Base-by-base conservation (phyloP, 2,888 invertebrate genomes). In the Drosophila affinis region DNA sequence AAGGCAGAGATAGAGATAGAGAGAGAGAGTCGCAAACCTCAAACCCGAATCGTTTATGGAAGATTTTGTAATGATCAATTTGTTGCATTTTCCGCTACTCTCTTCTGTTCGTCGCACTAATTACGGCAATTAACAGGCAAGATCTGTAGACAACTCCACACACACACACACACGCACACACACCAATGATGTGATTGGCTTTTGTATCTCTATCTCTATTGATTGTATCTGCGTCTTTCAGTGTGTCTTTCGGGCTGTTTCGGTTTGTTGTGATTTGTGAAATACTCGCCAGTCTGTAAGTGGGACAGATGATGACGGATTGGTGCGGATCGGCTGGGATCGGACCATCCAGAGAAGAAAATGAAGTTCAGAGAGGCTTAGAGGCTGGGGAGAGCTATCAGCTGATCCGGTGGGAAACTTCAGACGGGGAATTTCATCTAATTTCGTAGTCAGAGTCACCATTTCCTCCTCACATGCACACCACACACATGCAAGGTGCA, bases 11-110 rank as follows among this genome's bases (percentile, higher is more conserved):
- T 5, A 24, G 5, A 24, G 24, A 5, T 5, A 3, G 24, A 24
- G 24, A 4, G 24, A 24, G 24, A 24, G 24, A 24, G 24, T 32
- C 32, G 10, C 32, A 10, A 32, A 32, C 32, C 32, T 10, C 32
- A 4, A 32, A 32, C 10, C 17, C 48, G 47, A 27, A 69, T 56
- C 52, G 68, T 68, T 70, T 76, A 74, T 73, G 73, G 62, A 72
- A 72, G 55, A 82, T 84, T 86, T 86, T 80, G 77, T 86, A 84
- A 84, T 62, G 56, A 62, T 78, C 74, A 78, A 75, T 75, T 80
- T 80, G 71, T 76, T 78, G 76, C 72, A 68, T 64, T 78, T 69
- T 69, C 65, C 52, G 34, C 34, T 62, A 53, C 52, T 64, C 29
- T 49, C 69, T 39, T 49, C 51, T 49, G 46, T 54, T 78, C 57